These are phyloP conservation scores for Python bivittatus DNA, from an alignment of 2,113 vertebrate genomes.

Conservation along the genomic window DNA sequence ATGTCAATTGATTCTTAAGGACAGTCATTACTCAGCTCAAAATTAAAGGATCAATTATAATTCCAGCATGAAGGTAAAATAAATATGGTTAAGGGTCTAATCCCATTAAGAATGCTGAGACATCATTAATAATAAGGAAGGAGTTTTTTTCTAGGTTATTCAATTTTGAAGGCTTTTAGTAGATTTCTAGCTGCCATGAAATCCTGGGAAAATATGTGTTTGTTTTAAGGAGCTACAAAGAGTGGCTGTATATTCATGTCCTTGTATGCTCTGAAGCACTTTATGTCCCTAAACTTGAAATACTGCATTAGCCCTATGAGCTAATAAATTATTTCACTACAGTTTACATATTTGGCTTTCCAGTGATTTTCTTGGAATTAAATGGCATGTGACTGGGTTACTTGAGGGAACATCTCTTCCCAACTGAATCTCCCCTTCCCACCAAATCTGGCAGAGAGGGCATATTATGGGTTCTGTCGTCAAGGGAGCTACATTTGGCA, in stretches of 20 bases:
- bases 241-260: background rate
- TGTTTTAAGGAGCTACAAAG: background rate
- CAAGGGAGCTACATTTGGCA: no score
- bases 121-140: background rate
- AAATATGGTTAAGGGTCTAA: constrained; percentile 11
- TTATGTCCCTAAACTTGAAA: background rate
- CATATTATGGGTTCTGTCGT: no score
- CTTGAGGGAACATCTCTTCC: no score
- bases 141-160: background rate
- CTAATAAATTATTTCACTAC: background rate
- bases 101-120: background rate
- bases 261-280: background rate
- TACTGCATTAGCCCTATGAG: background rate
- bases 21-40: constrained; percentile 8
- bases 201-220: background rate
- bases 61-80: background rate
- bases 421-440: no score
- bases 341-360: background rate
- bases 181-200: background rate
- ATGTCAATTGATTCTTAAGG: background rate
- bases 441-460: no score
- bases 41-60: constrained; percentile 29
- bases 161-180: background rate
- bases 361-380: background rate
- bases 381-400: no score